These are phyloP conservation scores for Adineta ricciae DNA, from an alignment of 2,888 invertebrate species.

Conservation along the genomic window DNA sequence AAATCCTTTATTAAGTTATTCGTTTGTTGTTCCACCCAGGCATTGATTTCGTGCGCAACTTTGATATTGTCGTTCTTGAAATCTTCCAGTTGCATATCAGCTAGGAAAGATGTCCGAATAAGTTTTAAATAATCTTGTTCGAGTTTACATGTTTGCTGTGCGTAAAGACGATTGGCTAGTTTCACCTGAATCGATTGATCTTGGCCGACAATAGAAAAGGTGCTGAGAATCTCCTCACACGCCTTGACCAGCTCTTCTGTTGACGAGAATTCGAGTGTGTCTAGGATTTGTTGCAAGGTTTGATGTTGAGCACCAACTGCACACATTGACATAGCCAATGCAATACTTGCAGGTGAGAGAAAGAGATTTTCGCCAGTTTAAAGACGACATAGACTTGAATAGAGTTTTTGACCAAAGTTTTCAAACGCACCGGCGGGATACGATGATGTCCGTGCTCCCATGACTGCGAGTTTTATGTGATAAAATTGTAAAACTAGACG, in stretches of 20 bases:
- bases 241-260: not conserved
- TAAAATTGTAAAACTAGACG: no score
- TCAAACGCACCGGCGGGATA: not conserved
- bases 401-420: not conserved
- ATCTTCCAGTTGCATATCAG: conserved; percentile 38
- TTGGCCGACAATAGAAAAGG: not conserved
- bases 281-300: conserved; percentile 31
- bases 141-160: conserved; percentile 22
- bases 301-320: conserved; percentile 45
- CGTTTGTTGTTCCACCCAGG: conserved; percentile 71
- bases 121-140: conserved; percentile 16
- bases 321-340: conserved; percentile 47
- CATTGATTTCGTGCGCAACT: conserved; percentile 58
- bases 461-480: no score
- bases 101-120: conserved; percentile 37
- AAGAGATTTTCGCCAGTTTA: conserved; percentile 24
- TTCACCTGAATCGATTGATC: conserved; percentile 5
- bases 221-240: not conserved
- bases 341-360: conserved; percentile 28
- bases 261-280: not conserved
- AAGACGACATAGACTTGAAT: not conserved
- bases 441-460: no score
- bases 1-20: conserved; percentile 70
- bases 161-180: conserved; percentile 20
- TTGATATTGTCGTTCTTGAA: conserved; percentile 35